These are phyloP conservation scores for Drosophila anomelani DNA, from an alignment of 2,888 invertebrate species.

Conservation along the genomic window DNA sequence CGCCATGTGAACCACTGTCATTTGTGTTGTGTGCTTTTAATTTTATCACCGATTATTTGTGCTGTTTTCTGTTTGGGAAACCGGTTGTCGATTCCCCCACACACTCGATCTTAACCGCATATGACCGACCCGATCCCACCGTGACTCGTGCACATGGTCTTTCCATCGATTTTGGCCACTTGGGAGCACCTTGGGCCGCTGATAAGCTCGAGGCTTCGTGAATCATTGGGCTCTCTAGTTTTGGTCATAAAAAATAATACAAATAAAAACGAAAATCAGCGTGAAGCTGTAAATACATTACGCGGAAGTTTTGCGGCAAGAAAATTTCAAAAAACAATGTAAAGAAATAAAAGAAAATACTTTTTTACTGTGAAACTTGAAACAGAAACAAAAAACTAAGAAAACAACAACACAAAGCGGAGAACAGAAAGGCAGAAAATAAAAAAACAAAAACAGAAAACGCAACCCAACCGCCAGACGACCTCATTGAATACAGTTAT, in stretches of 20 bases:
- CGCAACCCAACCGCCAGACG: conserved; percentile 49
- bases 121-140: conserved; percentile 44
- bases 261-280: not conserved
- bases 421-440: conserved; percentile 39
- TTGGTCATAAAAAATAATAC: not conserved
- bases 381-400: conserved; percentile 35
- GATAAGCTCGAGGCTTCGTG: conserved; percentile 35
- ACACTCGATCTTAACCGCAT: conserved; percentile 48
- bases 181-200: conserved; percentile 1
- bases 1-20: conserved; percentile 65
- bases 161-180: conserved; percentile 24
- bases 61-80: conserved; percentile 45
- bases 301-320: conserved; percentile 42
- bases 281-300: conserved; percentile 26
- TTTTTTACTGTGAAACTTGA: conserved; percentile 33
- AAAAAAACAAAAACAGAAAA: conserved; percentile 37
- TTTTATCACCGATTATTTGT: conserved; percentile 59
- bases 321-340: conserved; percentile 31
- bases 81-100: conserved; percentile 40
- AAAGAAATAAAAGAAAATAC: conserved; percentile 43
- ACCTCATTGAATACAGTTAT: conserved; percentile 77
- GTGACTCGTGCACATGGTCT: conserved; percentile 42
- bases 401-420: conserved; percentile 35
- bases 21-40: conserved; percentile 50
- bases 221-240: conserved; percentile 23